Conservation (phyloP, 1,140 invertebrate genomes). For the Euglossa dilemma region DNA sequence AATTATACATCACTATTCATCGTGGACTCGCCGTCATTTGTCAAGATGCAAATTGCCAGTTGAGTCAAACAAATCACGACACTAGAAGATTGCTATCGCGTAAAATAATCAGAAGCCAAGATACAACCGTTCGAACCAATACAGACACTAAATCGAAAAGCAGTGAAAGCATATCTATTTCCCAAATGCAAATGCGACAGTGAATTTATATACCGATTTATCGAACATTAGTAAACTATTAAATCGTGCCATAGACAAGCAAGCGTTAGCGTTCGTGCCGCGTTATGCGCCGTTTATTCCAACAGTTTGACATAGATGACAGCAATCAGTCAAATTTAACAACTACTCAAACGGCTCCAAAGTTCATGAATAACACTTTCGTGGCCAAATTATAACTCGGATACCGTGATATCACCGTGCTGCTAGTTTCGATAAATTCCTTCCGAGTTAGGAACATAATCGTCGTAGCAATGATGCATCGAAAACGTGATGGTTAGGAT, state of each 20-base stretch:
- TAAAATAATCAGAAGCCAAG: background rate
- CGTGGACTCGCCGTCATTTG: background rate
- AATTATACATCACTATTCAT: background rate
- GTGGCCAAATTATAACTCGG: slow-evolving; percentile 46
- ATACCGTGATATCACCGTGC: slow-evolving; percentile 41
- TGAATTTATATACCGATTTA: background rate
- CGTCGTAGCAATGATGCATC: background rate
- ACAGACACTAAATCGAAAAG: background rate
- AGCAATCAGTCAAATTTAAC: slow-evolving; percentile 2
- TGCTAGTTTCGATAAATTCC: slow-evolving; percentile 54
- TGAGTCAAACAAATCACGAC: background rate
- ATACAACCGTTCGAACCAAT: background rate
- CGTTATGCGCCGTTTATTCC: background rate
- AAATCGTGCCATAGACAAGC: background rate
- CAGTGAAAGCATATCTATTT: background rate
- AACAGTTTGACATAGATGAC: slow-evolving; percentile 13
- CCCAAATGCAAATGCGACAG: no score
- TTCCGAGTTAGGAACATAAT: slow-evolving; percentile 7
- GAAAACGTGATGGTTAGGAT: background rate
- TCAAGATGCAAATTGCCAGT: background rate
- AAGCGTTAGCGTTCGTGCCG: background rate
- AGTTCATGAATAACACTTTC: slow-evolving; percentile 29
- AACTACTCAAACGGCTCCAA: background rate
- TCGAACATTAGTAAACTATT: background rate
- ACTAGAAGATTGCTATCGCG: background rate